Evolutionary conservation across 2,888 invertebrate genomes (phyloP).

Genomic region (Xestobium rufovillosum): DNA sequence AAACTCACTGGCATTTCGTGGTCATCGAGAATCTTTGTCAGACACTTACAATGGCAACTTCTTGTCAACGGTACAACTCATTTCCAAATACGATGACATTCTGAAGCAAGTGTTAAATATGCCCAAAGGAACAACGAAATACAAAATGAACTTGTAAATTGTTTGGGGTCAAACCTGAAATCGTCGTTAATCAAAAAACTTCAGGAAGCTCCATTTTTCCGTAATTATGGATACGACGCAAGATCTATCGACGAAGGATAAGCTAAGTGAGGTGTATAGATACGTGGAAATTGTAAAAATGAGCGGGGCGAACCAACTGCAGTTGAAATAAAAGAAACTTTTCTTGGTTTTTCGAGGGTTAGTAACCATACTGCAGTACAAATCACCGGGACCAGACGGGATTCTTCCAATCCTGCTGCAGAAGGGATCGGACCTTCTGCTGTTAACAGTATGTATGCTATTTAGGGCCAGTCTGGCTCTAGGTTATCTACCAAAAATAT

Average conservation of each 20-base stretch:
- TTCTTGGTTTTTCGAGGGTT: constrained; percentile 28
- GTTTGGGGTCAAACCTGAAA: constrained; percentile 16
- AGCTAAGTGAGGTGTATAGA: constrained; percentile 29
- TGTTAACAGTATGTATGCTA: too few species aligned
- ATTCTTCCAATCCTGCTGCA: too few species aligned
- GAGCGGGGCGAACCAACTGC: constrained; percentile 20
- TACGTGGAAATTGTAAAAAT: constrained; percentile 16
- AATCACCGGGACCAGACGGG: too few species aligned
- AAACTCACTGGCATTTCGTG: constrained; percentile 19
- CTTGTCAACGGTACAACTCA: constrained; percentile 24
- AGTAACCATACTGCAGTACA: too few species aligned
- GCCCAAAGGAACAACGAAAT: constrained; percentile 25
- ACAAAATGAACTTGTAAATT: constrained; percentile 21
- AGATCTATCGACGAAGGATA: constrained; percentile 30
- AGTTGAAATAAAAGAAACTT: constrained; percentile 26
- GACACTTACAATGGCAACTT: constrained; percentile 23
- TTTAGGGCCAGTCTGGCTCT: too few species aligned
- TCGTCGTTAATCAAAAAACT: constrained; percentile 17
- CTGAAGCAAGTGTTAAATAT: constrained; percentile 26
- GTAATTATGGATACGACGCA: constrained; percentile 30
- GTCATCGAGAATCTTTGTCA: constrained; percentile 15
- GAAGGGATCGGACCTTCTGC: too few species aligned
- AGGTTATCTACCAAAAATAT: too few species aligned
- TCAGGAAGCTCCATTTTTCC: constrained; percentile 23
- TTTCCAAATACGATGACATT: constrained; percentile 26